These are phyloP conservation scores for Mugil cephalus DNA, from an alignment of 2,113 vertebrate genomes.

Conservation along the genomic window DNA sequence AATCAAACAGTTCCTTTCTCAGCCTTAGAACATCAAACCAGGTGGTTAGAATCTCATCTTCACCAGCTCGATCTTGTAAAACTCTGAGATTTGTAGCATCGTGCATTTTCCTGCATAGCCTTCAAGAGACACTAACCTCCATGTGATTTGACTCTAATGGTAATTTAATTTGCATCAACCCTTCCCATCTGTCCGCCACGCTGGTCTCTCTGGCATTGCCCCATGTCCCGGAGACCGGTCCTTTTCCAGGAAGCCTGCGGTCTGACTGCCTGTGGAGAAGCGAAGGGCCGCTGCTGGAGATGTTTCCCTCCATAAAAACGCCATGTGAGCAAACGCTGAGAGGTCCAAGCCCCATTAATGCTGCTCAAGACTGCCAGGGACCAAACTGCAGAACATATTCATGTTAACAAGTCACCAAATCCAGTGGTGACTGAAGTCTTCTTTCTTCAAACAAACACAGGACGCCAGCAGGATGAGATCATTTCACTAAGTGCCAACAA, in stretches of 20 bases:
- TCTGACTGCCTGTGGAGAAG: slow-evolving; percentile 77
- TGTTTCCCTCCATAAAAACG: slow-evolving; percentile 77
- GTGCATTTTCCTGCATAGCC: too few species aligned
- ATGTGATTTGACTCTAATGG: slow-evolving; percentile 9
- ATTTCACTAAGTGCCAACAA: slow-evolving; percentile 11
- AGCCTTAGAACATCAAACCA: too few species aligned
- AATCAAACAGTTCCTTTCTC: too few species aligned
- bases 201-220: not conserved
- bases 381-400: slow-evolving; percentile 15
- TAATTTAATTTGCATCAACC: not conserved
- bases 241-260: slow-evolving; percentile 77
- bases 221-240: slow-evolving; percentile 16
- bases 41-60: too few species aligned
- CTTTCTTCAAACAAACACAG: slow-evolving; percentile 43
- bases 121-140: not conserved
- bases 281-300: slow-evolving; percentile 80
- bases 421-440: slow-evolving; percentile 53
- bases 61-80: too few species aligned
- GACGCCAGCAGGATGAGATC: slow-evolving; percentile 22
- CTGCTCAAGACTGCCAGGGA: slow-evolving; percentile 32
- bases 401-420: slow-evolving; percentile 51
- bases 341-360: slow-evolving; percentile 72
- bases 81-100: too few species aligned
- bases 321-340: slow-evolving; percentile 69
- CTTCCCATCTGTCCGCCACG: not conserved